phyloP scores from a whole-genome alignment of 1,140 invertebrate species.

The Lucilia sericata region DNA sequence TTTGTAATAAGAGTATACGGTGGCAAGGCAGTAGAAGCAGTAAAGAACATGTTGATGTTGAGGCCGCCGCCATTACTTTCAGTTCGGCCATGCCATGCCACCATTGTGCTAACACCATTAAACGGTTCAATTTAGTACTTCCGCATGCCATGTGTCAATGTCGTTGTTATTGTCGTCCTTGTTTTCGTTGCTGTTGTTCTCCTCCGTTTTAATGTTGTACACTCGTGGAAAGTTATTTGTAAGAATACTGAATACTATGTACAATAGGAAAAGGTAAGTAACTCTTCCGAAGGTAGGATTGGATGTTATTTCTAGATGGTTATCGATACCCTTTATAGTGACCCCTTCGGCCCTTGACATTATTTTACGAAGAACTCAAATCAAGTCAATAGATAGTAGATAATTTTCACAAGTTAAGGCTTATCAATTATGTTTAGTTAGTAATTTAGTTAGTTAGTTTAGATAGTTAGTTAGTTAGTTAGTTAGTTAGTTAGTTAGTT shows the following conservation, averaged over 20 bases:
- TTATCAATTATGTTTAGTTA: no score
- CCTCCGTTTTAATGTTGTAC: neutral
- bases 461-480: no score
- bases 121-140: slow-evolving; percentile 44
- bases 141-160: slow-evolving; percentile 40
- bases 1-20: neutral
- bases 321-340: no score
- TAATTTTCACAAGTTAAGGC: no score
- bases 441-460: no score
- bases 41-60: slow-evolving; percentile 32
- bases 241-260: neutral
- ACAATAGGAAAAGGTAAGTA: no score
- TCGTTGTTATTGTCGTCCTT: slow-evolving; percentile 30
- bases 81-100: neutral
- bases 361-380: no score
- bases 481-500: no score
- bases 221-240: neutral
- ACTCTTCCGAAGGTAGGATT: no score
- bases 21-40: neutral
- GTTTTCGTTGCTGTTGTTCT: slow-evolving; percentile 20
- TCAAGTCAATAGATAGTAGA: no score
- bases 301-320: no score
- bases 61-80: slow-evolving; percentile 25
- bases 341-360: no score
- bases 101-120: slow-evolving; percentile 38